Base-by-base conservation (phyloP, 2,888 invertebrate species). In the Apamea epomidion region DNA sequence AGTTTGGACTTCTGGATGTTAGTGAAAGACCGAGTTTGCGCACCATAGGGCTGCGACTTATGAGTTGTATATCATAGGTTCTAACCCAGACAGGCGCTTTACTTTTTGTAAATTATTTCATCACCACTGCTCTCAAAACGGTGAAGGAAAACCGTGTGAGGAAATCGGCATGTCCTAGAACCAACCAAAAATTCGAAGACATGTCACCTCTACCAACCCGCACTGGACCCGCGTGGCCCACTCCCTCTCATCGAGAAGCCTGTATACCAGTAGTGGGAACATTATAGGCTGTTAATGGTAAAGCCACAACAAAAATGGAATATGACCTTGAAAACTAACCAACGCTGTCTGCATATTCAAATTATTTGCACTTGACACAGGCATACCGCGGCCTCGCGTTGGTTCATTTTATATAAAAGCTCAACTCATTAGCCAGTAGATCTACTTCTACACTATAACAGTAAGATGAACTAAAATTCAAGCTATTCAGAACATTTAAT, bases 381-480 rank as follows among this genome's bases (percentile, higher is more conserved):
- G 18, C 54, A 81, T 73, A 70, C 81, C 29, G 4, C 25, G 54
- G 45, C 62, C 68, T 83, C 45, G 60, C 8, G 1, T 62, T 18
- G 4, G 5, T 71, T 42, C 8, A 60, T 81, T 73, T 69, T 54
- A 73, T 29, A 76, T 54, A 86, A 54, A 37, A 73, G 18, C 60
- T 21, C n/a, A 54, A 67, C 76, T 76, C 12, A 76, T 76, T 69
- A 73, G 3, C 58, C 32, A 29, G 45, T 32, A 62, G 18, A 25
- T 68, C 72, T 64, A 58, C 58, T 75, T 80, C 29, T 2, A 68
- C 29, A 8, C 3, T 45, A 80, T 72, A 64, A 74, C 3, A 73
- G 8, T 80, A 75, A 64, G 42, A 65, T 37, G 32, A 67, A 70
- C 29, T 71, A 8, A 67, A 64, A 51, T 32, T 58, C 8, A 12